Evolutionary conservation across 2,113 vertebrate species (phyloP), one percentile per base, ranked within the genome.

Genomic region (Pseudolaguvia tuberculata): DNA sequence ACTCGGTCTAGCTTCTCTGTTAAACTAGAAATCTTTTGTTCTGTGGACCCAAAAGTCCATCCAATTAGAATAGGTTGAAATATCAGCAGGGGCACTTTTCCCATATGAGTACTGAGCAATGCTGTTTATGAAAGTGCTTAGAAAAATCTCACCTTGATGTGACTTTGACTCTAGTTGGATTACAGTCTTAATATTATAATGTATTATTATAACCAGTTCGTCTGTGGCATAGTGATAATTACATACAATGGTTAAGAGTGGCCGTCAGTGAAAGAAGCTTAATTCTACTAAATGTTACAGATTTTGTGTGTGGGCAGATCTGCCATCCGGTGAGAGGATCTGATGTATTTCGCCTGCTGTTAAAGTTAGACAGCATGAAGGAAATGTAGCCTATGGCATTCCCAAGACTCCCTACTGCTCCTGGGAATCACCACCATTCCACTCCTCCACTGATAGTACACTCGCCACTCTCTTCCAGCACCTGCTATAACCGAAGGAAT

Each of bases 381-480:
- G 12, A 56, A 17, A 61, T 47, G 42, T 72, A 71, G 45, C 61
- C 73, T 51, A 35, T n/a, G 55, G 59, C 55, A 35, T 74, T 72
- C 61, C 76, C 47, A 72, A 75, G 25, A 48, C 62, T 45, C 52
- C 56, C 50, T n/a, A 14, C 25, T 11, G 52, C 56, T 75, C 68
- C 47, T 20, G 20, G 56, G 71, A 78, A 78, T 78, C 58, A 48
- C 14, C 18, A 48, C 25, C 47, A 31, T 56, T 55, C 52, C 31
- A 29, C 53, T 31, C 39, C 14, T 62, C 52, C 23, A 21, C 39
- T 27, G 27, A 59, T 45, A 45, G 65, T 42, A 42, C 39, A 42
- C 77, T 82, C 65, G 70, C 12, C 62, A 58, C 18, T 2, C 47
- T 58, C 51, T 59, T 63, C 71, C 45, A 77, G 48, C 77, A 82